Conservation (phyloP, 2,113 vertebrate species). For the Cyanoramphus novaezelandiae region DNA sequence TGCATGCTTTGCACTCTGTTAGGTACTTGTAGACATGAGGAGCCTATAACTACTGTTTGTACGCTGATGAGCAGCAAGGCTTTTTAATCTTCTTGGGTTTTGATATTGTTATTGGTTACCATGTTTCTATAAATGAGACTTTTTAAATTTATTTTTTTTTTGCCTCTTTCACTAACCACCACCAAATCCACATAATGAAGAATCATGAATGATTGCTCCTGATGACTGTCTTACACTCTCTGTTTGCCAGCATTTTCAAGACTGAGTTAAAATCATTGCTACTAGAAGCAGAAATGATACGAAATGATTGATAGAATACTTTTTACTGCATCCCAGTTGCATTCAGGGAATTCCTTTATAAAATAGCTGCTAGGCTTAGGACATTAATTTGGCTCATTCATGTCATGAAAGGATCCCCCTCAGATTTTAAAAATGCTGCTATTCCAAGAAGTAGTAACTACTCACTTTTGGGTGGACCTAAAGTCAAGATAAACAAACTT, state of each 20-base stretch:
- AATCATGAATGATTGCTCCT: neutral
- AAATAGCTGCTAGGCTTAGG: neutral
- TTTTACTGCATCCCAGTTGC: neutral
- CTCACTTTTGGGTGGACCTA: neutral
- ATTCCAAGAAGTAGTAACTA: neutral
- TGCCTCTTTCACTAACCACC: neutral
- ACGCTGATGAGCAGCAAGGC: neutral
- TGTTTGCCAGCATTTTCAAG: neutral
- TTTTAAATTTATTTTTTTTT: neutral
- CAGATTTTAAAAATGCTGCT: neutral
- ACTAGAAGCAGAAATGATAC: neutral
- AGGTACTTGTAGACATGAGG: neutral
- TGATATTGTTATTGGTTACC: neutral
- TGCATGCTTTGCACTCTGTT: neutral
- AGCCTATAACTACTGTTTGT: neutral
- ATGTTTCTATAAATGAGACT: neutral
- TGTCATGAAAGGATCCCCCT: neutral
- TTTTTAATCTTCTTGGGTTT: neutral
- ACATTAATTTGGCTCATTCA: neutral
- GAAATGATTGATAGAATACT: neutral
- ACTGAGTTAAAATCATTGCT: neutral
- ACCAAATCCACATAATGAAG: neutral
- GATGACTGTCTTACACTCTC: neutral
- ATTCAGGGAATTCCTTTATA: neutral
- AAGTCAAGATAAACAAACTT: conserved; percentile 5